Conservation (phyloP, 2,113 vertebrate species). For the Garra rufa region DNA sequence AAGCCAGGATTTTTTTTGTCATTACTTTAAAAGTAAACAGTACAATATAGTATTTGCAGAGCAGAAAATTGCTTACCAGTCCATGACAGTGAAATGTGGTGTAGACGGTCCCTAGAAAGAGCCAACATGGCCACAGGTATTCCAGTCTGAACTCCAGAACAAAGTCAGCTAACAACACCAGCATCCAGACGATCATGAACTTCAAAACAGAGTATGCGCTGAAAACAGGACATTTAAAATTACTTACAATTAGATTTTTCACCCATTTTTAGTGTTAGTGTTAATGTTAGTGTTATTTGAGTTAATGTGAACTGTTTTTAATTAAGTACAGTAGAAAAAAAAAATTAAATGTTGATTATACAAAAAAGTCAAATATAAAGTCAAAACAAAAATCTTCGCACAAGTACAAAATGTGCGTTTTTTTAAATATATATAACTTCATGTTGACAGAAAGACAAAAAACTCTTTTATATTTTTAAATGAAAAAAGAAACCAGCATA, state of each 20-base stretch:
- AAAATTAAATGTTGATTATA: no score
- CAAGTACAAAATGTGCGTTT: not conserved
- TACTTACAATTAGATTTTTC: not conserved
- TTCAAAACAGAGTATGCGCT: slow-evolving; percentile 82
- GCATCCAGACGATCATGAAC: slow-evolving; percentile 79
- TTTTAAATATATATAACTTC: no score
- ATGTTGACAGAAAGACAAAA: not conserved
- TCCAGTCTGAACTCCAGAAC: slow-evolving; percentile 82
- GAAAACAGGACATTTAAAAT: slow-evolving; percentile 44
- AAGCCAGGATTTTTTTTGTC: no score
- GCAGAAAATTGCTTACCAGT: slow-evolving; percentile 69
- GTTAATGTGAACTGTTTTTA: not conserved
- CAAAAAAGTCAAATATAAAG: no score
- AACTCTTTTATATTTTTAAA: not conserved
- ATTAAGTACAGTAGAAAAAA: not conserved
- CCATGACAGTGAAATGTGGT: slow-evolving; percentile 84
- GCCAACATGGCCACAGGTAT: slow-evolving; percentile 84
- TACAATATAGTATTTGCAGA: not conserved
- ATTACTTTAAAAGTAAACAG: not conserved
- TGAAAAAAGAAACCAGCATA: not conserved
- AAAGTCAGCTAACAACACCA: slow-evolving; percentile 83
- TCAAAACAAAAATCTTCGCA: not conserved
- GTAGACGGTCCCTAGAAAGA: slow-evolving; percentile 82
- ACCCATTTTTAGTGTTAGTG: no score
- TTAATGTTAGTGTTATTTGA: no score